Evolutionary conservation across 1,140 invertebrate species (phyloP).

Genomic region (Dolichoris vasculosae): DNA sequence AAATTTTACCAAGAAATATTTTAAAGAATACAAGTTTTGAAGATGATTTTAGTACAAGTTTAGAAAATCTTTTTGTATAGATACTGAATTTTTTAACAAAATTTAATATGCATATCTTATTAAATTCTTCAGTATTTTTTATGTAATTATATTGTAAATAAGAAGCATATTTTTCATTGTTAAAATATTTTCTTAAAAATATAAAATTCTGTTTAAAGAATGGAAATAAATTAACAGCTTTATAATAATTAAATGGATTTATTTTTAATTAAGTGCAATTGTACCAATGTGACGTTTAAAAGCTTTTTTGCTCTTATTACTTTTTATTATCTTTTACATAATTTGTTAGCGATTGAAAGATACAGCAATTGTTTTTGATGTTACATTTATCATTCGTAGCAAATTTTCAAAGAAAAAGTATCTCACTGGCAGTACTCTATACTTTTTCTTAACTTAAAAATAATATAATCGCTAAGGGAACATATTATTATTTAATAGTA

Average conservation of each 20-base stretch:
- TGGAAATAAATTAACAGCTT: slow-evolving; percentile 24
- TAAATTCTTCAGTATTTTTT: slow-evolving; percentile 7
- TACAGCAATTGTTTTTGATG: slow-evolving; percentile 47
- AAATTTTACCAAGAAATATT: slow-evolving; percentile 44
- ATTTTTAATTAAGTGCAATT: slow-evolving; percentile 53
- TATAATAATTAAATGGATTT: slow-evolving; percentile 55
- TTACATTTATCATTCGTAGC: slow-evolving; percentile 24
- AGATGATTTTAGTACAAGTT: slow-evolving; percentile 50
- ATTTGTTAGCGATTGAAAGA: slow-evolving; percentile 48
- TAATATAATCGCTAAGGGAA: slow-evolving; percentile 49
- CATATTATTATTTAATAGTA: slow-evolving; percentile 53
- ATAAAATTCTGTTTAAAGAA: slow-evolving; percentile 9
- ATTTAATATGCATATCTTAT: not conserved
- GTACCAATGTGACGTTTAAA: slow-evolving; percentile 48
- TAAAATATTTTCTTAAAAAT: not conserved
- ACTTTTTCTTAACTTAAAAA: slow-evolving; percentile 42
- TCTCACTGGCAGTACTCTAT: slow-evolving; percentile 52
- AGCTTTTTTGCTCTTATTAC: slow-evolving; percentile 43
- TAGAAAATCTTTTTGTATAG: slow-evolving; percentile 56
- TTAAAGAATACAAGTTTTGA: slow-evolving; percentile 38
- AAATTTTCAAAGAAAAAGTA: slow-evolving; percentile 44
- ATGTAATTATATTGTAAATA: slow-evolving; percentile 18
- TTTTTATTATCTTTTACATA: slow-evolving; percentile 48
- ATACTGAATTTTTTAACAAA: slow-evolving; percentile 8
- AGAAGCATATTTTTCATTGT: slow-evolving; percentile 15